Base-by-base conservation (phyloP, 2,797 vertebrate species). In the Parotocinclus haroldoi region DNA sequence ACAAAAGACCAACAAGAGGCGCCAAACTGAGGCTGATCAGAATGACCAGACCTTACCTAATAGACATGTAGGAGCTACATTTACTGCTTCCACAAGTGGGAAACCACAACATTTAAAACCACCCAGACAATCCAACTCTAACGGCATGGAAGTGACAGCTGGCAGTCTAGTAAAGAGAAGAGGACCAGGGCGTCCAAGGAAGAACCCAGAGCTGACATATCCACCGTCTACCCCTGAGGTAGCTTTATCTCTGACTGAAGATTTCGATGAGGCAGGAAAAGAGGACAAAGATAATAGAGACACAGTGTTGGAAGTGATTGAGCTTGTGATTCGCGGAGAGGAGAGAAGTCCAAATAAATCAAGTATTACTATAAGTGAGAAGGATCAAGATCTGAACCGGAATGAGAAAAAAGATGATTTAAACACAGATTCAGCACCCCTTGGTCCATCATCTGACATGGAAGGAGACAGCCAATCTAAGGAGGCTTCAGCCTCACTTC, bases 181-280 rank as follows among this genome's bases (percentile, higher is more conserved):
- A 39, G 81, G 96, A 72, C 95, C 93, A 0, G 97, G 97, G 1
- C 83, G 97, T 72, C 97, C 97, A 57, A 86, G 94, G 69, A 99
- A 99, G 74, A 68, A 85, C 86, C 50, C 83, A 1, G 76, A 81
- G 64, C 84, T 90, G 75, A 16, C 63, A 85, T 40, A 87, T 83
- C 78, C 72, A 81, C 72, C 79, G 59, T 51, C 80, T 9, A 63
- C 63, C 18, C 51, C 69, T 45, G 76, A 75, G 7, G 68, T 80
- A 27, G 12, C 69, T 75, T 76, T 82, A 40, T 58, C 77, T 2
- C 45, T 49, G 14, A n/a, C 37, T 55, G 14, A 90, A 91, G 51
- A 91, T 54, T 37, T 44, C 11, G 46, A 73, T 83, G 82, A 67
- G 44, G 10, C 73, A 66, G 63, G n/a, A 36, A 67, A 75, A 19